A percentile compares a stretch with the other conserved stretches of the same genome.
phyloP scores from a whole-genome alignment of 2,888 invertebrate genomes.

The Xestia sexstrigata region DNA sequence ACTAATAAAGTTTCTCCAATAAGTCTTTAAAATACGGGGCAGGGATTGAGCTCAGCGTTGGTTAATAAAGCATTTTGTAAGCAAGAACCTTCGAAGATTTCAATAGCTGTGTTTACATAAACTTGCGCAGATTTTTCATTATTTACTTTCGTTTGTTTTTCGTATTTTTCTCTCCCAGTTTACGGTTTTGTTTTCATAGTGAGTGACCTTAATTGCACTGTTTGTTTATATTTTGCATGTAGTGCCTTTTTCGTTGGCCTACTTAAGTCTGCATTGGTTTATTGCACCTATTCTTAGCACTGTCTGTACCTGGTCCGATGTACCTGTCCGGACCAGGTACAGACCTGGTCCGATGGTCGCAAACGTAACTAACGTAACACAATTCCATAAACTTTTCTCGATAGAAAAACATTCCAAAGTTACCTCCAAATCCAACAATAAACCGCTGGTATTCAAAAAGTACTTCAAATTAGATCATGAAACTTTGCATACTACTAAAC shows the following conservation, averaged over 20 bases:
- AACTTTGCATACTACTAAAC: too few species aligned
- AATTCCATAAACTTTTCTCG: too few species aligned
- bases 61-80: slow-evolving; percentile 40
- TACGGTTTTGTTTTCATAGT: slow-evolving; percentile 25
- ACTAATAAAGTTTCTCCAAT: slow-evolving; percentile 28
- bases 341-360: too few species aligned
- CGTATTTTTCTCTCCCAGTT: slow-evolving; percentile 13
- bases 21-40: slow-evolving; percentile 4
- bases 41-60: background rate
- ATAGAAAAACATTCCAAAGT: too few species aligned
- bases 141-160: slow-evolving; percentile 21
- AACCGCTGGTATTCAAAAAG: too few species aligned
- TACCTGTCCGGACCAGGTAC: too few species aligned
- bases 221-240: slow-evolving; percentile 28
- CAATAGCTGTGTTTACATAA: slow-evolving; percentile 34
- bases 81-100: slow-evolving; percentile 12
- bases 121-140: slow-evolving; percentile 36
- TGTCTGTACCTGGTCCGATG: too few species aligned
- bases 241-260: background rate
- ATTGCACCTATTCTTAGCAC: background rate
- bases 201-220: slow-evolving; percentile 17
- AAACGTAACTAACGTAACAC: too few species aligned
- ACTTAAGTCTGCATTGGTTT: slow-evolving; percentile 9
- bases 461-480: too few species aligned
- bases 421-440: too few species aligned